Evolutionary conservation across 2,113 vertebrate species (phyloP), one percentile per base, ranked within the genome.

Genomic region (Dromas ardeola): DNA sequence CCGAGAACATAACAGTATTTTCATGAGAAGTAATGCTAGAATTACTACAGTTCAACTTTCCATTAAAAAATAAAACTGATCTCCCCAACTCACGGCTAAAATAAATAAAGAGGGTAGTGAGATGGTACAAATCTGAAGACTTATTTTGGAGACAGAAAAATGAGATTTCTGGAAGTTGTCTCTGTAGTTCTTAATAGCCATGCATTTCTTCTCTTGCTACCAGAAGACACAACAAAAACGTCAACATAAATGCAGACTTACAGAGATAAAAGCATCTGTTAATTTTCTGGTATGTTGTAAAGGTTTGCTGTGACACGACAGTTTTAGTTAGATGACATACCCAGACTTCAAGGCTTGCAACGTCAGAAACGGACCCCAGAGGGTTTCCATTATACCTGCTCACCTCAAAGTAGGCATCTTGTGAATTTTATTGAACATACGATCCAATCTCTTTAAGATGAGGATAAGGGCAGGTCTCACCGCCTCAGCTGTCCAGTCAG

Each of bases 351-450:
- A 97, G 93, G 90, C 93, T 96, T 93, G 88, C 67, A 94, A 93
- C 93, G 96, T 47, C 96, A 97, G 93, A 95, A 96, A 97, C 1
- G 38, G 93, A 93, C 81, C 65, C 95, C 85, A 32, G 62, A 83
- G 82, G 84, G 80, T 92, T 97, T 78, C 93, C 81, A 20, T 79
- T 82, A 47, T 66, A 97, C 92, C 83, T 85, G 93, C 99, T 99
- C 98, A 99, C 99, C 99, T 99, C 98, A 99, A 95, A 95, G 99
- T 99, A 71, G 99, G 99, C 99, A 99, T 99, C 98, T 99, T 99
- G 98, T 99, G 99, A 97, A 99, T 99, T 98, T 99, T 99, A 99
- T 99, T 99, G 98, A 99, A 99, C 99, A 99, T 99, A 98, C 99
- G 99, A 97, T 99, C 99, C 98, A 99, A 93, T 97, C 99, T 98